phyloP scores from a whole-genome alignment of 37 sponge, comb jelly and placozoan species.

The Dysidea cf. avara region DNA sequence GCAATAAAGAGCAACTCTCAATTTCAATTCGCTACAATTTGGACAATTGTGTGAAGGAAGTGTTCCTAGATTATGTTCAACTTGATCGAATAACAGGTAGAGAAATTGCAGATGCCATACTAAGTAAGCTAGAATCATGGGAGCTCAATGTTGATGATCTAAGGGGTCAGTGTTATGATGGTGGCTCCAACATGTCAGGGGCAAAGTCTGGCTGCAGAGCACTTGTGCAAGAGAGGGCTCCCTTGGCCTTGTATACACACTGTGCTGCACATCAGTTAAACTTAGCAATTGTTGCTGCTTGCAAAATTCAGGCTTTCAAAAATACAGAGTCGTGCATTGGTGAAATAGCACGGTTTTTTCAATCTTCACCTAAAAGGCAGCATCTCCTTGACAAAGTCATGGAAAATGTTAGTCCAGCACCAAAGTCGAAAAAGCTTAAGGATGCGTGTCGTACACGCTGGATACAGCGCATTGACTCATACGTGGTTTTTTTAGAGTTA shows the following conservation, averaged over 20 bases:
- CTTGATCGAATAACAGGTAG: conserved; percentile 44
- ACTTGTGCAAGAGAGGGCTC: not conserved
- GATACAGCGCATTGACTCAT: conserved; percentile 57
- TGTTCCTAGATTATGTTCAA: conserved; percentile 23
- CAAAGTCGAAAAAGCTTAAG: conserved; percentile 27
- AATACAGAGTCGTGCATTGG: conserved; percentile 26
- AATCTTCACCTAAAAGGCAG: conserved; percentile 63
- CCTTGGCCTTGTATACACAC: conserved; percentile 26
- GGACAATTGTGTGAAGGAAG: too few relatives aligned
- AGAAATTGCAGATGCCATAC: conserved; percentile 26
- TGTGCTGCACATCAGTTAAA: conserved; percentile 40
- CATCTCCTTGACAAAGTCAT: conserved; percentile 51
- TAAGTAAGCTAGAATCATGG: conserved; percentile 1
- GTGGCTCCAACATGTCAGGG: conserved; percentile 16
- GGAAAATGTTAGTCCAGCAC: not conserved
- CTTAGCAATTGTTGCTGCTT: conserved; percentile 38
- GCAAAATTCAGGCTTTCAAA: conserved; percentile 18
- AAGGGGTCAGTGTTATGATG: conserved; percentile 39
- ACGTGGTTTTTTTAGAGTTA: conserved; percentile 41
- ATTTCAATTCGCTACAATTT: conserved; percentile 31
- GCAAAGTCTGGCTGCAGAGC: conserved; percentile 9
- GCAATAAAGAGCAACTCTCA: conserved; percentile 43
- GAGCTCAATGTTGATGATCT: not conserved
- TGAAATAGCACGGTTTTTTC: conserved; percentile 47
- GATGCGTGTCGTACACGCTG: conserved; percentile 57